Evolutionary conservation across 2,797 vertebrate species (phyloP), one percentile per base, ranked within the genome.

Genomic region (Phoxinus dragarum): DNA sequence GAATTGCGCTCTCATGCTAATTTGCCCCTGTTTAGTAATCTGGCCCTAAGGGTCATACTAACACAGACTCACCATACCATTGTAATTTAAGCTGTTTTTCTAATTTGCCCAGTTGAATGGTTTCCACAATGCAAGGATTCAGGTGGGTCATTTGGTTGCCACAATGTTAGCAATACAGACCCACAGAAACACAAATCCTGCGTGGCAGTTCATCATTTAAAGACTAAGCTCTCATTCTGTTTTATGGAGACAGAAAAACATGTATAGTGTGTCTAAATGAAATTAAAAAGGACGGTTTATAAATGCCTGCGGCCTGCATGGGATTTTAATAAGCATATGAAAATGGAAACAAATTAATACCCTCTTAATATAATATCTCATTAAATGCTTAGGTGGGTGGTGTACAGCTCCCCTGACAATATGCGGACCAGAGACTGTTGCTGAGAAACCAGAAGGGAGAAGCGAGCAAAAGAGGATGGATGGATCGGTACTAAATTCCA

Each of bases 321-420:
- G 59, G 86, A 75, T 88, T 89, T 90, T 88, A 89, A 86, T 88
- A 88, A 85, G 85, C 54, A 76, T 56, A 40, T 88, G 79, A 88
- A 90, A 86, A 89, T 86, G 49, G 68, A 86, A 89, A 89, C 82
- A 89, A 90, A 87, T 88, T 82, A 81, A 86, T 84, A 81, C 68
- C 77, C 80, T 86, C 67, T 87, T 90, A 87, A 79, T 82, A 85
- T 54, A 84, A 82, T 78, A 89, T 86, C 85, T 89, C 86, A 91
- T 91, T 89, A 87, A 89, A 85, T 69, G 82, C 86, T 88, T 84
- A 84, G 87, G 86, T 86, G 67, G 86, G 80, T 88, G 86, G 86
- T 38, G 76, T 66, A 71, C 66, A 67, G 38, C 56, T 89, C 84
- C 84, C 61, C 27, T 49, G 68, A 83, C 40, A 67, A 85, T 69